phyloP scores from a whole-genome alignment of 2,888 invertebrate genomes.

The Lithophane ornitopus region DNA sequence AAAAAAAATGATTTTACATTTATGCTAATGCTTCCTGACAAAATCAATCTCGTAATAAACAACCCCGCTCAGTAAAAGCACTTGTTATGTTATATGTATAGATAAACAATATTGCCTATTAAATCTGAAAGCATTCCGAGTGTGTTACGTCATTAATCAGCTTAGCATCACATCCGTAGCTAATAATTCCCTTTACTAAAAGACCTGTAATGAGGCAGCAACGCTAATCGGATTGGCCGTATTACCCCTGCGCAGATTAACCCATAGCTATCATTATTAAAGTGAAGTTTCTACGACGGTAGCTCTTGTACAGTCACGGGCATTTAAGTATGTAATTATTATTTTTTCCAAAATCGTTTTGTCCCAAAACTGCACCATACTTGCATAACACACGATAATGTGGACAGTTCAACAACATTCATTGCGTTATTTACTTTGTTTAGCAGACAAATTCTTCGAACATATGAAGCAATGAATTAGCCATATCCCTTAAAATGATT shows the following conservation, averaged over 20 bases:
- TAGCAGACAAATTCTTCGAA: too few relatives aligned
- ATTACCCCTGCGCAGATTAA: neutral
- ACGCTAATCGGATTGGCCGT: slow-evolving; percentile 35
- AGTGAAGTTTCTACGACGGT: neutral
- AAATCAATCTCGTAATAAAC: neutral
- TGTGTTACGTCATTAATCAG: slow-evolving; percentile 27
- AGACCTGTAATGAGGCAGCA: slow-evolving; percentile 33
- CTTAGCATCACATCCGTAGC: slow-evolving; percentile 15
- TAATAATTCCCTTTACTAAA: slow-evolving; percentile 9
- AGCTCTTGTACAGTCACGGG: slow-evolving; percentile 13
- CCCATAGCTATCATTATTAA: slow-evolving; percentile 6
- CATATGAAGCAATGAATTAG: too few relatives aligned
- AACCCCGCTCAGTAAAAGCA: neutral
- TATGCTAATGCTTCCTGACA: too few relatives aligned
- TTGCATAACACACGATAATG: too few relatives aligned
- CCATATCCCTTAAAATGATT: too few relatives aligned
- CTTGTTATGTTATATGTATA: neutral
- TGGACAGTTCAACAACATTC: too few relatives aligned
- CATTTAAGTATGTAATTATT: too few relatives aligned
- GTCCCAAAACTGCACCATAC: too few relatives aligned
- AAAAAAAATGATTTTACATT: too few relatives aligned
- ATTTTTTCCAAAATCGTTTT: too few relatives aligned
- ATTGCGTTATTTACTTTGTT: too few relatives aligned
- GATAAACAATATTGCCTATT: neutral
- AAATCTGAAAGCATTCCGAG: neutral